phyloP scores from a whole-genome alignment of 30 jellyfish, hydroid and myxozoan genomes.

The Rhopilema esculentum region DNA sequence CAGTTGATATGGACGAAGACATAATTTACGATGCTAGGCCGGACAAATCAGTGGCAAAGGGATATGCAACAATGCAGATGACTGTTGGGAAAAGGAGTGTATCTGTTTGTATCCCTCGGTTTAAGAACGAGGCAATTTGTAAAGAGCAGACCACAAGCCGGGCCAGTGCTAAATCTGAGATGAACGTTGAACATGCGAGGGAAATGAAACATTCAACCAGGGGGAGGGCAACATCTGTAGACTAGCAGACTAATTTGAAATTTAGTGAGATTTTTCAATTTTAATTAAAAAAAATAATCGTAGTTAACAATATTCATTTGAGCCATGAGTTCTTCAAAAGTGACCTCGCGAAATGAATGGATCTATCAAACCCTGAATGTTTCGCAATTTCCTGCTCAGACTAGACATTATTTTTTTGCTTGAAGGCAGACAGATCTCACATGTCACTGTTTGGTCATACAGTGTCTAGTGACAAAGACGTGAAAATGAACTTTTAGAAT shows the following conservation, averaged over 20 bases:
- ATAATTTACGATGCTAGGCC: constrained; percentile 64
- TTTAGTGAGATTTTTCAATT: not conserved
- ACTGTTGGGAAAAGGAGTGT: constrained; percentile 58
- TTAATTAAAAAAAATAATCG: too few species aligned
- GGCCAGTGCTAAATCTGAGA: constrained; percentile 53
- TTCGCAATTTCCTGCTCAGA: not conserved
- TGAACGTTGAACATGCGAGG: constrained; percentile 44
- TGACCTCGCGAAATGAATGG: too few species aligned
- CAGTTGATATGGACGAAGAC: constrained; percentile 35
- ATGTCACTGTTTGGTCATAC: not conserved
- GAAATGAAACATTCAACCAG: constrained; percentile 18
- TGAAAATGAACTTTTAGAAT: not conserved
- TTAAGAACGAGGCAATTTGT: constrained; percentile 55
- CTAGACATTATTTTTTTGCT: not conserved
- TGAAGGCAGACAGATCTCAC: not conserved
- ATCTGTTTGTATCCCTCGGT: constrained; percentile 70
- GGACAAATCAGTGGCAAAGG: constrained; percentile 56
- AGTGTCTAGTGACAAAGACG: not conserved
- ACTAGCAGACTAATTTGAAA: not conserved
- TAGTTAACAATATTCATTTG: not conserved
- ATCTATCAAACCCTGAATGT: not conserved
- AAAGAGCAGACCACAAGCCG: constrained; percentile 54
- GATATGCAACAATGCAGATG: constrained; percentile 73
- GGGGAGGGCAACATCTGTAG: not conserved
- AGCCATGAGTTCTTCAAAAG: not conserved